Evolutionary conservation across 2,888 invertebrate genomes (phyloP).

Genomic region (Pterostichus madidus): DNA sequence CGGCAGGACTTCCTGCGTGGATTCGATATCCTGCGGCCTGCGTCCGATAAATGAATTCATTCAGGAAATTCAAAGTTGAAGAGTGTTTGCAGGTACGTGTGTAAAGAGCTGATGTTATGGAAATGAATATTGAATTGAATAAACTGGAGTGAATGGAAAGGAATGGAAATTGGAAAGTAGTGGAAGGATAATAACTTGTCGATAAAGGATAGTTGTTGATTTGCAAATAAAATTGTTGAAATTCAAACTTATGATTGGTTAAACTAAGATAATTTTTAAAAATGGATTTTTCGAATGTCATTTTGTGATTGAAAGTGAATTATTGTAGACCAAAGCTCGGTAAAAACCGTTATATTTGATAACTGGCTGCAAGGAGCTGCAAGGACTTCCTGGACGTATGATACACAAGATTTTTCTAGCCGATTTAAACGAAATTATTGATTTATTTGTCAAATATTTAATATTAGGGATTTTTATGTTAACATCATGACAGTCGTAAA

Average conservation of each 20-base stretch:
- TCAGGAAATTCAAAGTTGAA: conserved; percentile 58
- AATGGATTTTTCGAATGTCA: no score
- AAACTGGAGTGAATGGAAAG: conserved; percentile 3
- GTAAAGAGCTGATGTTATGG: conserved; percentile 40
- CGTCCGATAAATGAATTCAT: conserved; percentile 64
- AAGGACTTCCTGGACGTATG: no score
- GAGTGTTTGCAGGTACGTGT: conserved; percentile 23
- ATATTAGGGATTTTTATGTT: no score
- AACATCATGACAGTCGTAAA: no score
- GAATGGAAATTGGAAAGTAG: neutral
- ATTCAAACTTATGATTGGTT: neutral
- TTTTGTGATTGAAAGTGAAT: no score
- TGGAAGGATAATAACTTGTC: conserved; percentile 1
- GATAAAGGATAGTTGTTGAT: neutral
- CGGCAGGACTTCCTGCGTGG: conserved; percentile 28
- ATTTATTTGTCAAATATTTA: no score
- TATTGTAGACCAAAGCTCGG: no score
- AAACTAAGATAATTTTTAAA: no score
- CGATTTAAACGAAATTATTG: no score
- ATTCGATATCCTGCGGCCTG: conserved; percentile 59
- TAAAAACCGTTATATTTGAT: no score
- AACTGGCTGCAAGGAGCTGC: no score
- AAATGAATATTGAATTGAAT: conserved; percentile 50
- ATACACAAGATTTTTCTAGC: no score
- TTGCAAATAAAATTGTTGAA: neutral